Evolutionary conservation across 2,113 vertebrate species (phyloP).

Genomic region (Furnarius figulus): DNA sequence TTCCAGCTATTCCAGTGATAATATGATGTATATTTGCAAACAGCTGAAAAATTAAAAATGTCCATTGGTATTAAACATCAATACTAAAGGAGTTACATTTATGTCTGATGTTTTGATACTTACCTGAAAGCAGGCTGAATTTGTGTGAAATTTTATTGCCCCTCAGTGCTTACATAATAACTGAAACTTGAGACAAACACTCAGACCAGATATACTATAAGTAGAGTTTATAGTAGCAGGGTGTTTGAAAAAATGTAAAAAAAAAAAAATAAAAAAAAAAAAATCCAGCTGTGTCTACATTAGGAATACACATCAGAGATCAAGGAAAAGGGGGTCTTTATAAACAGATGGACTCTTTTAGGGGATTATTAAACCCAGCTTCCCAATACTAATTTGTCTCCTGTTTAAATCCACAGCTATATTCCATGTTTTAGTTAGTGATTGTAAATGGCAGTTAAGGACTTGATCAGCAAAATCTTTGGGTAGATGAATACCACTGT

Average conservation of each 20-base stretch:
- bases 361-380: slow-evolving; percentile 67
- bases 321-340: slow-evolving; percentile 48
- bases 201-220: slow-evolving; percentile 24
- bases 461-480: slow-evolving; percentile 60
- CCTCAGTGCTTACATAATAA: slow-evolving; percentile 67
- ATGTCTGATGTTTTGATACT: neutral
- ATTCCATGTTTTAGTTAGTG: slow-evolving; percentile 63
- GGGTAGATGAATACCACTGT: slow-evolving; percentile 59
- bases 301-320: slow-evolving; percentile 51
- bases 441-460: slow-evolving; percentile 68
- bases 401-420: slow-evolving; percentile 58
- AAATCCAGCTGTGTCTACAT: slow-evolving; percentile 40
- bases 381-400: slow-evolving; percentile 67
- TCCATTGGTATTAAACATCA: neutral
- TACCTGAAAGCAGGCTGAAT: neutral
- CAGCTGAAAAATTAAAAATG: neutral
- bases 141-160: slow-evolving; percentile 64
- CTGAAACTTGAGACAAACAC: slow-evolving; percentile 58
- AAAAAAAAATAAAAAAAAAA: neutral
- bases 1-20: neutral
- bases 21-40: slow-evolving; percentile 9
- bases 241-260: slow-evolving; percentile 34
- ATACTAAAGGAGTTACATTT: neutral
- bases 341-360: slow-evolving; percentile 71
- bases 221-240: slow-evolving; percentile 45